These are phyloP conservation scores for Apostichopus californicus DNA, from an alignment of 35 echinoderm and acorn worm species.

Conservation along the genomic window DNA sequence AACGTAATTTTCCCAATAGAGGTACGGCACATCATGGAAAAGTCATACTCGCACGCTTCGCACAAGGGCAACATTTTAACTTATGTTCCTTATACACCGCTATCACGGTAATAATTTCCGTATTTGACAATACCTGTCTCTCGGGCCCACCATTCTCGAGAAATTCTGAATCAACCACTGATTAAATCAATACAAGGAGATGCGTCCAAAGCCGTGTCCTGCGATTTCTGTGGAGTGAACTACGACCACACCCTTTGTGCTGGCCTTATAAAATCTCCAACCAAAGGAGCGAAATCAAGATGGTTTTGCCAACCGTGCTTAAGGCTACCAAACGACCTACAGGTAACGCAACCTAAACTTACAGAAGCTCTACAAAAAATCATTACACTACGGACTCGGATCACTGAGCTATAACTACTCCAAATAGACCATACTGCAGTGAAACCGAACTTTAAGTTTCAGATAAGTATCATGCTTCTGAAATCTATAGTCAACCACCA, in stretches of 20 bases:
- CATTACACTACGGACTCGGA: background rate
- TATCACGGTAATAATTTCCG: too few relatives aligned
- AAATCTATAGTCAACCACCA: background rate
- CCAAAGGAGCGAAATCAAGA: constrained; percentile 10
- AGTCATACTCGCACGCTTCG: too few relatives aligned
- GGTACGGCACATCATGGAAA: too few relatives aligned
- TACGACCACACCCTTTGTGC: background rate
- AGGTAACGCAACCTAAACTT: background rate
- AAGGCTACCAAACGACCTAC: background rate
- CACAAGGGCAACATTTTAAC: too few relatives aligned
- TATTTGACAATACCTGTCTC: too few relatives aligned
- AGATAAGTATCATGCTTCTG: background rate
- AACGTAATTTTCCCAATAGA: too few relatives aligned
- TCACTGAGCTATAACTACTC: constrained; percentile 18
- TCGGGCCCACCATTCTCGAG: too few relatives aligned
- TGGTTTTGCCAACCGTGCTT: constrained; percentile 30
- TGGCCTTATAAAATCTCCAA: background rate
- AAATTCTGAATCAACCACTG: too few relatives aligned
- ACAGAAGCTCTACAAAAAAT: background rate
- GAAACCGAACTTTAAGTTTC: constrained; percentile 1
- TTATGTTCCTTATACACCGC: too few relatives aligned
- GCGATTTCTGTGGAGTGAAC: constrained; percentile 1
- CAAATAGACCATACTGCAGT: background rate
- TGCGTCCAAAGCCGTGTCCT: background rate
- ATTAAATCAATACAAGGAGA: too few relatives aligned